Conservation (phyloP, 2,797 vertebrate species). For the Lithobates sylvaticus region DNA sequence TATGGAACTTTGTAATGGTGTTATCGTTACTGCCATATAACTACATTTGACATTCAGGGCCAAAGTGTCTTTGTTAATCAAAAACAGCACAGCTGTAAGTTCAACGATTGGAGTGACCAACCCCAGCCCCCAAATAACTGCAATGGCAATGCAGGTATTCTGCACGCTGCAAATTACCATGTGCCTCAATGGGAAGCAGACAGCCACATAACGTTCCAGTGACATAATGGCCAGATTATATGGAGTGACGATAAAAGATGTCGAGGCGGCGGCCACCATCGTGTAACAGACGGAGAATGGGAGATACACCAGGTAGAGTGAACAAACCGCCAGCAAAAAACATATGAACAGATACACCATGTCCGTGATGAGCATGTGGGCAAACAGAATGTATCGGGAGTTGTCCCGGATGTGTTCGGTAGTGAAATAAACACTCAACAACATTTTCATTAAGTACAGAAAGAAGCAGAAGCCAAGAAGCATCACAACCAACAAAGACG, state of each 20-base stretch:
- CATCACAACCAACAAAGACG: slow-evolving; percentile 67
- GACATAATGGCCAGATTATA: slow-evolving; percentile 21
- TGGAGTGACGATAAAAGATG: neutral
- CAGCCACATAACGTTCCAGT: slow-evolving; percentile 3
- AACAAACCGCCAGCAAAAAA: slow-evolving; percentile 72
- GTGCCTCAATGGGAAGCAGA: slow-evolving; percentile 9
- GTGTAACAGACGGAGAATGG: neutral
- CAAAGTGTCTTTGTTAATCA: neutral
- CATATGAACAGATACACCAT: slow-evolving; percentile 71
- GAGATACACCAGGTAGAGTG: slow-evolving; percentile 41
- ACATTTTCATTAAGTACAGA: slow-evolving; percentile 73
- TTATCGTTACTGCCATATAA: neutral
- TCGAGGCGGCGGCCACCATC: neutral
- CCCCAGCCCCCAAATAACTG: neutral
- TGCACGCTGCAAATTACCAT: neutral
- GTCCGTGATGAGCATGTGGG: slow-evolving; percentile 80
- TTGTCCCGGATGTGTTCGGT: slow-evolving; percentile 76
- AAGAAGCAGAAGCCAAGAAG: slow-evolving; percentile 75
- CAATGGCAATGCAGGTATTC: neutral
- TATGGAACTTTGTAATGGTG: neutral
- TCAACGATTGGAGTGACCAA: neutral
- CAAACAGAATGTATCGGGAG: slow-evolving; percentile 78
- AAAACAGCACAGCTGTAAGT: neutral
- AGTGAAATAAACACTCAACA: slow-evolving; percentile 76
- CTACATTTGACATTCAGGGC: neutral